Conservation (phyloP, 2,888 invertebrate genomes). For the Tenthredo livida region DNA sequence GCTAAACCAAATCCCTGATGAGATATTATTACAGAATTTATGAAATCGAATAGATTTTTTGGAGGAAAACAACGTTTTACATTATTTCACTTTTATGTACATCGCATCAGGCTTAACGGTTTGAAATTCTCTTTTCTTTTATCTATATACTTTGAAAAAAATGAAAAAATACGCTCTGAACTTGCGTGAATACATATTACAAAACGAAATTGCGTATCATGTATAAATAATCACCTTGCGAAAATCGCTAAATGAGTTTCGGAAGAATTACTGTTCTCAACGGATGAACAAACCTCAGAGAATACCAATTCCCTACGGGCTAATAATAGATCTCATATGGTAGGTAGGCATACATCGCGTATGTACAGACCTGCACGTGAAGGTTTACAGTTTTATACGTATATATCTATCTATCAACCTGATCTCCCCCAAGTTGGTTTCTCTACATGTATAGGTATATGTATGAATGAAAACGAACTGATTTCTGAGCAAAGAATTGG, state of each 20-base stretch:
- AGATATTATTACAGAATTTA: neutral
- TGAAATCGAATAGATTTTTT: neutral
- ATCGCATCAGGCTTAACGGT: no score
- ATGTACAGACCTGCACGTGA: neutral
- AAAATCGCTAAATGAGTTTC: neutral
- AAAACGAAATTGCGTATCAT: neutral
- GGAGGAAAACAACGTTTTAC: neutral
- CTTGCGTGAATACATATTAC: no score
- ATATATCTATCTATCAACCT: neutral
- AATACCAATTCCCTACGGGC: neutral
- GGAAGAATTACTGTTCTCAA: neutral
- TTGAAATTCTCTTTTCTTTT: no score
- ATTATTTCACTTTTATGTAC: no score
- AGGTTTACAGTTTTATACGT: neutral
- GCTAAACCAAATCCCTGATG: neutral
- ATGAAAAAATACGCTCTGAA: no score
- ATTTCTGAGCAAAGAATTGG: neutral
- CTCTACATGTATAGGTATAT: no score
- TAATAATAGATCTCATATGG: neutral
- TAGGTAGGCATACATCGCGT: neutral
- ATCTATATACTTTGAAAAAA: no score
- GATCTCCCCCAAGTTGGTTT: neutral
- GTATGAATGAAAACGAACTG: neutral
- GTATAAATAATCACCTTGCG: neutral
- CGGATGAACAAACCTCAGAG: neutral